Percentiles rank a stretch among this genome's conserved stretches.
phyloP scores from a whole-genome alignment of 1,140 invertebrate genomes.

The Vanessa atalanta region DNA sequence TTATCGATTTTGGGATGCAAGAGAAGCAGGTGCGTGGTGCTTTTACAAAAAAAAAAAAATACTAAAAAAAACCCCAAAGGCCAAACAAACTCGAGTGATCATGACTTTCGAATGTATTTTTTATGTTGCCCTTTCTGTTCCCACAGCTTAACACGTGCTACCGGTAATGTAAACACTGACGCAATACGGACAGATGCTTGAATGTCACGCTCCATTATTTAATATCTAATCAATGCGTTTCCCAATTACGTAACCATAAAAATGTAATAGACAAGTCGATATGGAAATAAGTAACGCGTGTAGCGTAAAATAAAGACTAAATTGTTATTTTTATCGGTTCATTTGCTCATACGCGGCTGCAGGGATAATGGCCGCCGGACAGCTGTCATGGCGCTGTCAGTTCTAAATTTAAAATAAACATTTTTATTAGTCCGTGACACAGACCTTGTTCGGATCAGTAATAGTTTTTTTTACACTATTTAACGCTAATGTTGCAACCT shows the following conservation, averaged over 20 bases:
- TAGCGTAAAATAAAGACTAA: constrained; percentile 57
- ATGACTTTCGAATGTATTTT: constrained; percentile 46
- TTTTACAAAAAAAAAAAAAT: constrained; percentile 8
- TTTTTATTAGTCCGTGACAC: constrained; percentile 65
- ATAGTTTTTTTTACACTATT: constrained; percentile 19
- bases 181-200: constrained; percentile 34
- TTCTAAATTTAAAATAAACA: constrained; percentile 78
- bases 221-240: constrained; percentile 34
- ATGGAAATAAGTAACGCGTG: constrained; percentile 17
- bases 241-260: constrained; percentile 9
- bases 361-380: constrained; percentile 63
- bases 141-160: constrained; percentile 53
- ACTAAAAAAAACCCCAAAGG: constrained; percentile 14
- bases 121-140: constrained; percentile 41
- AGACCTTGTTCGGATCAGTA: constrained; percentile 15
- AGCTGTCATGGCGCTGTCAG: constrained; percentile 71
- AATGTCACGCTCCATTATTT: constrained; percentile 46
- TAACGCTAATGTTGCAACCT: background rate
- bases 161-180: constrained; percentile 47
- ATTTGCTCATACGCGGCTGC: constrained; percentile 61
- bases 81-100: constrained; percentile 45
- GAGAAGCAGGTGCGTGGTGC: constrained; percentile 50
- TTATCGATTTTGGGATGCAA: constrained; percentile 48
- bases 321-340: constrained; percentile 75
- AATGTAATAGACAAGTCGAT: background rate